These are phyloP conservation scores for Gasterosteus aculeatus DNA, from an alignment of 2,113 vertebrate genomes.

Conservation along the genomic window DNA sequence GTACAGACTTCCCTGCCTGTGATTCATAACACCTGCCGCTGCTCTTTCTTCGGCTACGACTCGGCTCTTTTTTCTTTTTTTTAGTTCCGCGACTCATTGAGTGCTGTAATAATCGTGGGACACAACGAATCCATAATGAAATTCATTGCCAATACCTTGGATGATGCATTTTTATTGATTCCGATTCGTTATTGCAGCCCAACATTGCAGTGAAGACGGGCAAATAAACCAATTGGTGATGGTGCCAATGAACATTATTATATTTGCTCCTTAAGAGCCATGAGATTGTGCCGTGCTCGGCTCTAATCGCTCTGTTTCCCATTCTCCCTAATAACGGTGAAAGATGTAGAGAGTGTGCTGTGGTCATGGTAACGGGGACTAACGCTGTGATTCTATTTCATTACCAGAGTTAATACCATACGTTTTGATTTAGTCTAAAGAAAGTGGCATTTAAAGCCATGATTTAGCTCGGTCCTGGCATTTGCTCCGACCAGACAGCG, in stretches of 20 bases:
- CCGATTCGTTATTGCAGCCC: too few relatives aligned
- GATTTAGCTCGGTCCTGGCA: conserved; percentile 11
- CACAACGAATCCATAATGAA: too few relatives aligned
- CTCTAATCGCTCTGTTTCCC: background rate
- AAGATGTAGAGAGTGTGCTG: background rate
- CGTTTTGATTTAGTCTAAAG: background rate
- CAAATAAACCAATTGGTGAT: background rate
- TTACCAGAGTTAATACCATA: background rate
- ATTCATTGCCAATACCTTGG: too few relatives aligned
- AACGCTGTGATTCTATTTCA: background rate
- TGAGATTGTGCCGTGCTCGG: background rate
- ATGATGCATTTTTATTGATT: too few relatives aligned
- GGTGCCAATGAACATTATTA: background rate
- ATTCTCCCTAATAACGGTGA: background rate
- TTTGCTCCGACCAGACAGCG: conserved; percentile 29
- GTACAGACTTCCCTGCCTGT: too few relatives aligned
- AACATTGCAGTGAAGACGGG: background rate
- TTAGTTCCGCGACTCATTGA: too few relatives aligned
- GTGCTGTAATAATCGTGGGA: too few relatives aligned
- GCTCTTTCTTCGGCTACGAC: too few relatives aligned
- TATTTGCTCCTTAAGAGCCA: background rate
- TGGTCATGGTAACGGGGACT: background rate
- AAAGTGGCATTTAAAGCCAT: conserved; percentile 12
- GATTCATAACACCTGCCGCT: too few relatives aligned
- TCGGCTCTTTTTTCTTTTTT: too few relatives aligned